phyloP scores from a whole-genome alignment of 1,140 invertebrate genomes.

The Hyles euphorbiae region DNA sequence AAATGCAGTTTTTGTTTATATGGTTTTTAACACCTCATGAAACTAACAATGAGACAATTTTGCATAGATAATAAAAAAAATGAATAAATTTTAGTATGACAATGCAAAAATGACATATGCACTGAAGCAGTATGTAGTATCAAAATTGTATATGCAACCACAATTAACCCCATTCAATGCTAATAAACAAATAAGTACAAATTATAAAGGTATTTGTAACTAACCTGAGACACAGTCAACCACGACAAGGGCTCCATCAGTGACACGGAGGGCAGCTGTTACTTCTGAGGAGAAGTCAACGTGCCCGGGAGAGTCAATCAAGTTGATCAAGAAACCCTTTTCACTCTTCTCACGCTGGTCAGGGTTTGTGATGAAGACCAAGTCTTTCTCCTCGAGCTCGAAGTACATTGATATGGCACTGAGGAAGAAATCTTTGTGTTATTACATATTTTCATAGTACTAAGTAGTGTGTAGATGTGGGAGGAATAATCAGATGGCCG shows the following conservation, averaged over 20 bases:
- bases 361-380: slow-evolving; percentile 90
- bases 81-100: too few relatives aligned
- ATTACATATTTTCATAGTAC: background rate
- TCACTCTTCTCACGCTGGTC: slow-evolving; percentile 93
- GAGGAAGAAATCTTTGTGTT: slow-evolving; percentile 10
- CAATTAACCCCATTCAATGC: too few relatives aligned
- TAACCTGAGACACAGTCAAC: slow-evolving; percentile 99
- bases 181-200: too few relatives aligned
- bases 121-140: too few relatives aligned
- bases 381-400: slow-evolving; percentile 94
- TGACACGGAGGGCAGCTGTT: slow-evolving; percentile 98
- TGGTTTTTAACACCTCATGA: background rate
- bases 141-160: too few relatives aligned
- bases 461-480: background rate
- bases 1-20: too few relatives aligned
- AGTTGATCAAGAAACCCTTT: slow-evolving; percentile 98
- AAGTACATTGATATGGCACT: slow-evolving; percentile 99
- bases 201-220: slow-evolving; percentile 10
- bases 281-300: slow-evolving; percentile 99
- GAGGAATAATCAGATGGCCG: slow-evolving; percentile 63
- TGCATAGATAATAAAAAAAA: background rate
- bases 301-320: slow-evolving; percentile 99
- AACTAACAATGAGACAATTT: background rate
- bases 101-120: too few relatives aligned
- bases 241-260: slow-evolving; percentile 98